Percentiles rank a stretch among this genome's conserved stretches.
Evolutionary conservation across 37 sponge, comb jelly and placozoan genomes (phyloP).

Genomic region (Aplysina aerophoba): DNA sequence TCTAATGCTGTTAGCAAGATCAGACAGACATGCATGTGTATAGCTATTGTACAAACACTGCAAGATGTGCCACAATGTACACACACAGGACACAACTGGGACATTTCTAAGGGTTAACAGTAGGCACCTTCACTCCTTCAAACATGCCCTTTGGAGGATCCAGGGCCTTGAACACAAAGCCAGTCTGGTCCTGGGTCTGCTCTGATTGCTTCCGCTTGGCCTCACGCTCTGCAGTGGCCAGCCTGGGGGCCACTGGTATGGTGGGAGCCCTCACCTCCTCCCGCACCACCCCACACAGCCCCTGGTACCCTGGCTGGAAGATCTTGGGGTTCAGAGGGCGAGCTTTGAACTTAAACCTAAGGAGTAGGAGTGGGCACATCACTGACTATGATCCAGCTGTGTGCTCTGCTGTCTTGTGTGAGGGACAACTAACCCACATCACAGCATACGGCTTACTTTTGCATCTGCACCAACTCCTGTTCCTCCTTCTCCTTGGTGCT

Average conservation of each 20-base stretch:
- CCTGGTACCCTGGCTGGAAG: constrained; percentile 33
- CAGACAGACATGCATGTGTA: too few species aligned
- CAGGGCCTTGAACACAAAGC: constrained; percentile 44
- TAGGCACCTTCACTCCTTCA: constrained; percentile 37
- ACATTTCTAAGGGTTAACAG: too few species aligned
- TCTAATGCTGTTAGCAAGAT: too few species aligned
- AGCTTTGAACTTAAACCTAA: constrained; percentile 81
- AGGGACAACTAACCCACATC: background rate
- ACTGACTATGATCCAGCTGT: background rate
- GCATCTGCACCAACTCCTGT: constrained; percentile 50
- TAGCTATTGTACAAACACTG: too few species aligned
- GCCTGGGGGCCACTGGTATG: constrained; percentile 42
- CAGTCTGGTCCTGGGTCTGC: background rate
- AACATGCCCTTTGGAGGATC: constrained; percentile 64
- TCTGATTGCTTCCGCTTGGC: constrained; percentile 5
- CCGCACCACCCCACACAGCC: constrained; percentile 60
- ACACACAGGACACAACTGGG: too few species aligned
- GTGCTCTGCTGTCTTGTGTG: background rate
- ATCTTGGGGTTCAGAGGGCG: constrained; percentile 67
- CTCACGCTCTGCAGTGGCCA: constrained; percentile 38
- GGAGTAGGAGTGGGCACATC: too few species aligned
- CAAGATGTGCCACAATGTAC: too few species aligned
- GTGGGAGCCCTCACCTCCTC: constrained; percentile 18
- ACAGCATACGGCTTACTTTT: constrained; percentile 43
- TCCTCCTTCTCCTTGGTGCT: constrained; percentile 71